Base-by-base conservation (phyloP, 2,797 vertebrate genomes). In the Poliocrania exsul region DNA sequence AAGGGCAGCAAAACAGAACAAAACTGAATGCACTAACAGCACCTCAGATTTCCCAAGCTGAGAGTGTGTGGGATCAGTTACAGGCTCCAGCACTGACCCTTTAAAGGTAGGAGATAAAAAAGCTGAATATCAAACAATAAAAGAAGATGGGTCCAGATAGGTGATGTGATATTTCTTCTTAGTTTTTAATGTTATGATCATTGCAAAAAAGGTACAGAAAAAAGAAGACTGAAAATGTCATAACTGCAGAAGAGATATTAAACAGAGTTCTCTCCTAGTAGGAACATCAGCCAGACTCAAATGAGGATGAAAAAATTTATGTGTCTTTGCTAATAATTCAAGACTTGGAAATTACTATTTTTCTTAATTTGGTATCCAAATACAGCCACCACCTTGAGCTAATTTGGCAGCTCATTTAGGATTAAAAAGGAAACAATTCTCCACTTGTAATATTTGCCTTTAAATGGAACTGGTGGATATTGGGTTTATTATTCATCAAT, bases 11-110 rank as follows among this genome's bases (percentile, higher is more conserved):
- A 91, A 93, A 93, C 80, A 95, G 95, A 97, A 75, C 65, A 94
- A 94, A 97, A 91, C 57, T 80, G 83, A 86, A 86, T 83, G 80
- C 69, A 51, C 29, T 5, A 81, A 85, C 46, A 90, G 67, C 1
- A 80, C 89, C 71, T 97, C 95, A 53, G 37, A 62, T 95, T 97
- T 96, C 94, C 83, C 91, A 88, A 78, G 57, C 83, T 93, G 89
- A 96, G 92, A 96, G 88, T 47, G 88, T 82, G 37, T 70, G 38
- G n/a, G 92, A 91, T 95, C 16, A 0, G 56, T 97, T 96, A 96
- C 91, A 93, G 82, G 67, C 42, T 96, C 50, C 54, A 77, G 65
- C 51, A 53, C 1, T 70, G 83, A 94, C 58, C 65, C 31, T 53
- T 86, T 85, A 93, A 78, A 86, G 81, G 73, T 33, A 66, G 58